phyloP scores from a whole-genome alignment of 1,140 invertebrate species.

The Oryctes rhinoceros region DNA sequence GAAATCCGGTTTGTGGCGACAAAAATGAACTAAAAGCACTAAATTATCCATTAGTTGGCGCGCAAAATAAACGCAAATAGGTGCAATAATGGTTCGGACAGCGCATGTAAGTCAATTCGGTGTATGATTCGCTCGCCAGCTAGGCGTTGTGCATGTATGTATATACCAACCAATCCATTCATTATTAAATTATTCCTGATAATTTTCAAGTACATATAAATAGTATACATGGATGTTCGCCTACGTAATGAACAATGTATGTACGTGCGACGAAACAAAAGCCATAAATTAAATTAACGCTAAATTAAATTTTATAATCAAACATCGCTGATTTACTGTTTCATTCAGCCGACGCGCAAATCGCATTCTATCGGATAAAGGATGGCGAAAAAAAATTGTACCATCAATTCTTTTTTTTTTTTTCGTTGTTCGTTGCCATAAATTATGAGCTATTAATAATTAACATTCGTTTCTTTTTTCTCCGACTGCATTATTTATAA shows the following conservation, averaged over 20 bases:
- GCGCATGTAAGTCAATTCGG: constrained; percentile 30
- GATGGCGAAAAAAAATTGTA: not conserved
- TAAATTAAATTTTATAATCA: constrained; percentile 51
- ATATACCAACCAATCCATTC: constrained; percentile 22
- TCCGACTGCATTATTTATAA: constrained; percentile 2
- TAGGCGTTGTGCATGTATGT: constrained; percentile 6
- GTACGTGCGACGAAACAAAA: constrained; percentile 43
- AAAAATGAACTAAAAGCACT: not conserved
- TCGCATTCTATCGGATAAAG: constrained; percentile 15
- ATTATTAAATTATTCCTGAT: constrained; percentile 41
- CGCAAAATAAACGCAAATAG: not conserved
- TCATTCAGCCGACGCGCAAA: constrained; percentile 29
- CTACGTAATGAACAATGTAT: constrained; percentile 40
- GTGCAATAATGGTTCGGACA: not conserved
- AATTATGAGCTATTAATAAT: constrained; percentile 29
- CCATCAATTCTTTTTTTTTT: constrained; percentile 31
- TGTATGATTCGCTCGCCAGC: constrained; percentile 5
- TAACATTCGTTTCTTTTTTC: constrained; percentile 12
- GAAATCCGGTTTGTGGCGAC: not conserved
- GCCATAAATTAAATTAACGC: constrained; percentile 52
- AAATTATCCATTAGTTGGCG: not conserved
- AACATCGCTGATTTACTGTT: constrained; percentile 41
- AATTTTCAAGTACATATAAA: constrained; percentile 40
- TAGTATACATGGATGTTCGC: constrained; percentile 25
- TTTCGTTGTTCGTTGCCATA: constrained; percentile 15